A percentile compares a stretch with the other conserved stretches of the same genome.
These are phyloP conservation scores for Fregata magnificens DNA, from an alignment of 2,113 vertebrate species.

Conservation along the genomic window DNA sequence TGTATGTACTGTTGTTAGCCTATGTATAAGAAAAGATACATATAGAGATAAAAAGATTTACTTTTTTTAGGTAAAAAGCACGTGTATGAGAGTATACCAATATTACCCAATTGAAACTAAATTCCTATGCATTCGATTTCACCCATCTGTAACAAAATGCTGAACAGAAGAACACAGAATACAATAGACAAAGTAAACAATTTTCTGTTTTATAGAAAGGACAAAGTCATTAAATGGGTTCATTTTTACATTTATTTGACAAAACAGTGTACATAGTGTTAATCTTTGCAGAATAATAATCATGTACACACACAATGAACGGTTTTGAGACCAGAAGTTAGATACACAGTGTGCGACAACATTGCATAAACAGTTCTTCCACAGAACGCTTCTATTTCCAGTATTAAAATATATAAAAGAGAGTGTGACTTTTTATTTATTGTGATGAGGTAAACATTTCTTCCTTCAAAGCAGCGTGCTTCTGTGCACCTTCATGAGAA, in stretches of 20 bases:
- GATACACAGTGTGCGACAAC: not conserved
- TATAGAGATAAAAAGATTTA: accelerated
- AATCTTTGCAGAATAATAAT: not conserved
- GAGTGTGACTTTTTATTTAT: not conserved
- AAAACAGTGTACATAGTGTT: not conserved
- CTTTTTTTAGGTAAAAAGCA: not conserved
- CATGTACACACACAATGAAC: not conserved
- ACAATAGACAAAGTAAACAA: not conserved
- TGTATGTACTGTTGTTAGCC: not conserved
- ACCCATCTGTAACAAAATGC: not conserved
- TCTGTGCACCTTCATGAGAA: not conserved
- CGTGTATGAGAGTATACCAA: accelerated
- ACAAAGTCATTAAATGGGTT: not conserved
- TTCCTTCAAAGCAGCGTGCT: not conserved
- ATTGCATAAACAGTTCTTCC: not conserved
- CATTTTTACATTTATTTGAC: conserved; percentile 28
- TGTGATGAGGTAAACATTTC: conserved; percentile 31
- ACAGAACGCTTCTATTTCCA: conserved; percentile 20
- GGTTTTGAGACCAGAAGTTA: not conserved
- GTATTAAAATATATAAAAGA: conserved; percentile 1
- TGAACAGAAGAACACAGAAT: not conserved
- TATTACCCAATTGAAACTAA: not conserved
- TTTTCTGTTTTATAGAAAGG: not conserved
- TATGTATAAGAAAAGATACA: not conserved
- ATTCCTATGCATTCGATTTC: not conserved